Percentiles rank a stretch among this genome's conserved stretches.
Conservation (phyloP, 2,888 invertebrate genomes). For the Timema cristinae region DNA sequence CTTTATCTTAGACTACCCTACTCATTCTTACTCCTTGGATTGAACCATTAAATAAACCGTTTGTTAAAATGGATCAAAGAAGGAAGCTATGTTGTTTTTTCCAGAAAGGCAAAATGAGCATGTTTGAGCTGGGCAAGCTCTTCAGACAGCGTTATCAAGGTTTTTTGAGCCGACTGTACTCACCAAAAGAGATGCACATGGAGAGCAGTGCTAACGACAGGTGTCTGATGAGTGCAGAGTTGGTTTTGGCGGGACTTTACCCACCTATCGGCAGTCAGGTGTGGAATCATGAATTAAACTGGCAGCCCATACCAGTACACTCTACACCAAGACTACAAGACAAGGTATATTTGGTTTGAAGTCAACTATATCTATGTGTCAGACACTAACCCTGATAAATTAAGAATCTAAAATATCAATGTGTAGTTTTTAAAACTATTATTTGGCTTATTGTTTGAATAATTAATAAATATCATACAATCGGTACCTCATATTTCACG, state of each 20-base stretch:
- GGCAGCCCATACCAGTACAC: slow-evolving; percentile 88
- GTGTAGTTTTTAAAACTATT: too few species aligned
- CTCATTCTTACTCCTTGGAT: too few species aligned
- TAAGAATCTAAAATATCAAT: too few species aligned
- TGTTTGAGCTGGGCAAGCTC: slow-evolving; percentile 69
- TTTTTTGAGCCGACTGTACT: slow-evolving; percentile 60
- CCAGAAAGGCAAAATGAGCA: slow-evolving; percentile 70
- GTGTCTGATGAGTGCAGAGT: slow-evolving; percentile 81
- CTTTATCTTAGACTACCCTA: too few species aligned
- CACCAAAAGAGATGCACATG: slow-evolving; percentile 56
- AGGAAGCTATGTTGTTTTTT: too few species aligned
- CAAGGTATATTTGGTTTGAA: not conserved
- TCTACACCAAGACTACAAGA: too few species aligned
- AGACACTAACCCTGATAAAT: not conserved
- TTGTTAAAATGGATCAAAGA: too few species aligned
- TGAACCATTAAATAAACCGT: too few species aligned
- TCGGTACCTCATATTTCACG: too few species aligned
- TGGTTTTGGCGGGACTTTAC: slow-evolving; percentile 73
- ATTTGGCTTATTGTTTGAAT: too few species aligned
- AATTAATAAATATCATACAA: too few species aligned
- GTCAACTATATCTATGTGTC: not conserved
- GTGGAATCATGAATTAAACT: slow-evolving; percentile 60
- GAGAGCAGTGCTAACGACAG: slow-evolving; percentile 77
- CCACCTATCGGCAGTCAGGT: slow-evolving; percentile 59
- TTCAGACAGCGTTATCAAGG: slow-evolving; percentile 64